Conservation (phyloP, 2,888 invertebrate genomes). For the Agrochola litura region DNA sequence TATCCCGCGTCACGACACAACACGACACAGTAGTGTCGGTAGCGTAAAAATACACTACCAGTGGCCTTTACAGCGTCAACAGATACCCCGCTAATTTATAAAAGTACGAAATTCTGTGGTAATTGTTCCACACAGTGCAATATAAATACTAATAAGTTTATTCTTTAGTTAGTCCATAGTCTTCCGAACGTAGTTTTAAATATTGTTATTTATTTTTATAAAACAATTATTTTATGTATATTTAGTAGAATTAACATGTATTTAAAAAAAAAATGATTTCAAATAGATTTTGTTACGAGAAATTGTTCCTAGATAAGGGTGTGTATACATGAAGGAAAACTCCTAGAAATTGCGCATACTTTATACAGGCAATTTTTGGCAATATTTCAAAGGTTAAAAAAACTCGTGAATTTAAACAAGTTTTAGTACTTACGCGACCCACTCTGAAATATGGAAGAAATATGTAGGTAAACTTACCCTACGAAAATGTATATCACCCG, state of each 20-base stretch:
- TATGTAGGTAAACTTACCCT: too few relatives aligned
- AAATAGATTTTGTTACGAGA: neutral
- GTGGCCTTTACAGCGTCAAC: too few relatives aligned
- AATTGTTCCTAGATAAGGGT: neutral
- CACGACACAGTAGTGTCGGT: too few relatives aligned
- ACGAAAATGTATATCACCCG: too few relatives aligned
- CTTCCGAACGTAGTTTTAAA: slow-evolving; percentile 39
- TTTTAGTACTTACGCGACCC: too few relatives aligned
- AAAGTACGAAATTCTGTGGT: neutral
- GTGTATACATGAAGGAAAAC: neutral
- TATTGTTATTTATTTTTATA: slow-evolving; percentile 22
- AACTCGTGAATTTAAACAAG: neutral
- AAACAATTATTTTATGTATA: slow-evolving; percentile 16
- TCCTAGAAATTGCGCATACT: neutral
- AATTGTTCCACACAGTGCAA: slow-evolving; percentile 20
- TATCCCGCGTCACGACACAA: too few relatives aligned
- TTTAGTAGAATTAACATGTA: slow-evolving; percentile 14
- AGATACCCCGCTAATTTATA: neutral
- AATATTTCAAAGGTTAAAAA: neutral
- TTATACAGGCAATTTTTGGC: neutral
- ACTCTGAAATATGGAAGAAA: too few relatives aligned
- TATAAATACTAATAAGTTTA: neutral
- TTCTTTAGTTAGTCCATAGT: slow-evolving; percentile 16
- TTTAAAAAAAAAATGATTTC: neutral
- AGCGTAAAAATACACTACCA: too few relatives aligned